Base-by-base conservation (phyloP, 2,888 invertebrate species). In the Hyposoter didymator region DNA sequence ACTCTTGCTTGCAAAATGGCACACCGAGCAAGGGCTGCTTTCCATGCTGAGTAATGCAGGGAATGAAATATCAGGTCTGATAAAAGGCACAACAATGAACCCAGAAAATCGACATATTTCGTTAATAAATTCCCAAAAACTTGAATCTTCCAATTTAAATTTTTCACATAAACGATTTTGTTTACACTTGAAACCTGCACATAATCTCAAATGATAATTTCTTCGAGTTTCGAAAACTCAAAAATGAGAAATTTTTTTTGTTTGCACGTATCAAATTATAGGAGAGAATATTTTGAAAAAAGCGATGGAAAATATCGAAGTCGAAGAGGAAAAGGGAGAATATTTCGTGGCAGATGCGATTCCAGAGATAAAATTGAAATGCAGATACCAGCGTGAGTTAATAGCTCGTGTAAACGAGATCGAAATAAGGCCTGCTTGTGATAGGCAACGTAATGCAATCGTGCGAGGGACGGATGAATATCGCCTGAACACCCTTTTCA, bases 361-460 rank as follows among this genome's bases (percentile, higher is more conserved):
- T 22, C 17, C 19, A 14, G 55, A 78, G 73, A 78, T 64, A 78
- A 59, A 19, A 22, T 32, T 47, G 55, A 62, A 35, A 45, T 49
- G 10, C 67, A 35, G 45, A 45, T 22, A 32, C 59, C 70, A 45
- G 28, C n/a, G 59, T n/a, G 39, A 69, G 62, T 49, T 78, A 69
- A 78, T 69, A 43, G 78, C 35, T 43, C 32, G 64, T 17, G 62
- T 64, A 70, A 79, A 79, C 49, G 74, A 62, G 78, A 83, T 79
- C 74, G 69, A 84, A 75, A 64, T 78, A 78, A 64, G 22, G 47
- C 64, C 52, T 43, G 64, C 45, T 66, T 66, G 45, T 43, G 79
- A 79, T 70, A 70, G 75, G 62, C 73, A 69, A 62, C 49, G 83
- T 79, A 69, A 79, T 64, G 59, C 62, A 67, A 79, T 73, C 45